Conservation (phyloP, 2,888 invertebrate genomes). For the Timandra comae region DNA sequence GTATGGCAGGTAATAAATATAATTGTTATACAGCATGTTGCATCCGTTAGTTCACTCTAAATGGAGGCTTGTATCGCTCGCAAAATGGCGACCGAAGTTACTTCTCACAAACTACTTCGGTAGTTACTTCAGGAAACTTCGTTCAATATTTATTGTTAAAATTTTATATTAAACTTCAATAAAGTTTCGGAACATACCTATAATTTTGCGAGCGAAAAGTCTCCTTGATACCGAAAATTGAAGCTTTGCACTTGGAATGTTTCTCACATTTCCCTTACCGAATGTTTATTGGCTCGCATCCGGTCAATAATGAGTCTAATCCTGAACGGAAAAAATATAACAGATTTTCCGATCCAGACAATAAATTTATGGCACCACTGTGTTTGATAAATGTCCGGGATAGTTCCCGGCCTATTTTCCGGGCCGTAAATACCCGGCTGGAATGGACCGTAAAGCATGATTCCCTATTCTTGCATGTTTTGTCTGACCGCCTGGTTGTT, state of each 20-base stretch:
- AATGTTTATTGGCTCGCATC: constrained; percentile 2
- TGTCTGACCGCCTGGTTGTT: constrained; percentile 26
- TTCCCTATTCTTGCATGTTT: constrained; percentile 27
- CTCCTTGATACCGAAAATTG: too few species aligned
- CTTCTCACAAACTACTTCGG: too few species aligned
- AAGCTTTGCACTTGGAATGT: constrained; percentile 12
- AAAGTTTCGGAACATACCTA: too few species aligned
- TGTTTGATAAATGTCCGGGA: constrained; percentile 1
- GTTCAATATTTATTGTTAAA: too few species aligned
- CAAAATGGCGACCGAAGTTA: background rate
- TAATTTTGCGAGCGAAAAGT: too few species aligned
- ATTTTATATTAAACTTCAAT: too few species aligned
- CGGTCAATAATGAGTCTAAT: too few species aligned
- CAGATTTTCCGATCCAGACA: too few species aligned
- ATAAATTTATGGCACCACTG: background rate
- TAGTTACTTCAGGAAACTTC: too few species aligned
- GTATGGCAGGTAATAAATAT: constrained; percentile 36
- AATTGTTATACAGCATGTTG: constrained; percentile 25
- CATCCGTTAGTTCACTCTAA: constrained; percentile 11
- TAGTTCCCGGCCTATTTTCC: too few species aligned
- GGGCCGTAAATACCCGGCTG: too few species aligned
- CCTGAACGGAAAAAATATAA: too few species aligned
- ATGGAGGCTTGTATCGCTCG: background rate
- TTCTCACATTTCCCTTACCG: constrained; percentile 15
- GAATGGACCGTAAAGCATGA: constrained; percentile 5